Percentiles rank a stretch among this genome's conserved stretches.
Evolutionary conservation across 2,797 vertebrate species (phyloP).

Genomic region (Acrossocheilus wenchowensis): DNA sequence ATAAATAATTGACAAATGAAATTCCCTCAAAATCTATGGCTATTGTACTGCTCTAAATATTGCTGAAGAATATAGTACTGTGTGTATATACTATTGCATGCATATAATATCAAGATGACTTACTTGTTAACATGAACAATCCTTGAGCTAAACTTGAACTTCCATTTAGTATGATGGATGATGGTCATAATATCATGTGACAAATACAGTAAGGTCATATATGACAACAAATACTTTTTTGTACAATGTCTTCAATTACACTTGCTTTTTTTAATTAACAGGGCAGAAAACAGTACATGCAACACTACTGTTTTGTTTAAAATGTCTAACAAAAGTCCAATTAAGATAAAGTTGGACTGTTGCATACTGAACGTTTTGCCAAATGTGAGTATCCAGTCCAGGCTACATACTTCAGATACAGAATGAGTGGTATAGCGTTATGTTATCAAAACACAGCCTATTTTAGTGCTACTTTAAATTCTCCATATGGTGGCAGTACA

Average conservation of each 20-base stretch:
- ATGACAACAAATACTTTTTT: neutral
- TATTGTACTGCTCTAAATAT: neutral
- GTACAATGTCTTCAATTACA: neutral
- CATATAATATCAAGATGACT: neutral
- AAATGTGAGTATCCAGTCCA: neutral
- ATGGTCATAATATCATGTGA: neutral
- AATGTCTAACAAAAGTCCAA: neutral
- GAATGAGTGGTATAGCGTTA: neutral
- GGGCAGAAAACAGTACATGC: neutral
- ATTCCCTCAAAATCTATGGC: neutral
- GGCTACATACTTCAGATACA: neutral
- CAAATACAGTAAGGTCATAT: neutral
- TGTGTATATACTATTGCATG: neutral
- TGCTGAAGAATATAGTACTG: neutral
- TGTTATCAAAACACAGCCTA: neutral
- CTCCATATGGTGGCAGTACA: conserved; percentile 6
- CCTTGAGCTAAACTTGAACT: neutral
- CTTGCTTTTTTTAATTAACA: neutral
- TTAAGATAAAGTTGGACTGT: too few relatives aligned
- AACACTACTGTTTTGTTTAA: neutral
- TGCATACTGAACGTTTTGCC: neutral
- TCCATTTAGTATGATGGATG: neutral
- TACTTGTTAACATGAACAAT: neutral
- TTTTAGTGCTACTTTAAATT: neutral
- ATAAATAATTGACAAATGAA: too few relatives aligned